Evolutionary conservation across 2,888 invertebrate genomes (phyloP), one percentile per base, ranked within the genome.

Genomic region (Steinernema scapterisci): DNA sequence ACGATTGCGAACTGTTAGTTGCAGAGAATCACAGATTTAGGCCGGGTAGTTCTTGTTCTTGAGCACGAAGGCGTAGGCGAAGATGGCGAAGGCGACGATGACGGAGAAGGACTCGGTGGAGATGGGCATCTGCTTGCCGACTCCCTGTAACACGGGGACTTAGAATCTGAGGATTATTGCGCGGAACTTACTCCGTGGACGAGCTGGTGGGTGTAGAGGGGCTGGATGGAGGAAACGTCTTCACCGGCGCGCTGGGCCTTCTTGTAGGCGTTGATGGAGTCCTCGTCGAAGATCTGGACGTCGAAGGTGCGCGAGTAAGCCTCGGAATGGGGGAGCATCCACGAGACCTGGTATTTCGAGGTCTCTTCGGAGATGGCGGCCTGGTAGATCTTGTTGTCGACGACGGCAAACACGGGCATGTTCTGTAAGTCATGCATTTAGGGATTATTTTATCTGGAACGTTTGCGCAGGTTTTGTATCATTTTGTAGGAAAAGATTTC

Each of bases 251-350:
- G 86, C 81, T 89, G 89, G 72, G 88, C 89, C 89, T 89, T 95
- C 75, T 93, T 92, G 73, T 95, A 91, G 6, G 92, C 92, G 0
- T 93, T 92, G 89, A 93, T 95, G 76, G 94, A 94, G 87, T 97
- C 96, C 89, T 97, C 96, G 83, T 96, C 95, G 85, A 93, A 93
- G 23, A 97, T 90, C 78, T 92, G 92, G 71, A 97, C 91, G 75
- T 91, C 91, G 83, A 94, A 93, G 70, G 92, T 92, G 38, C 95
- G 95, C 70, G 94, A 92, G 74, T 92, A 92, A 0, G 94, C 92
- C 83, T 92, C 92, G 70, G 92, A 92, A 31, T 93, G 91, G 79
- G 95, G 95, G 87, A 95, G 94, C 11, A 93, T 93, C 94, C 95
- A 95, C 82, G 96, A 96, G 27, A 97, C 92, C 93, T 95, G 88